Evolutionary conservation across 2,797 vertebrate genomes (phyloP), one percentile per base, ranked within the genome.

Genomic region (Sarcophilus harrisii): DNA sequence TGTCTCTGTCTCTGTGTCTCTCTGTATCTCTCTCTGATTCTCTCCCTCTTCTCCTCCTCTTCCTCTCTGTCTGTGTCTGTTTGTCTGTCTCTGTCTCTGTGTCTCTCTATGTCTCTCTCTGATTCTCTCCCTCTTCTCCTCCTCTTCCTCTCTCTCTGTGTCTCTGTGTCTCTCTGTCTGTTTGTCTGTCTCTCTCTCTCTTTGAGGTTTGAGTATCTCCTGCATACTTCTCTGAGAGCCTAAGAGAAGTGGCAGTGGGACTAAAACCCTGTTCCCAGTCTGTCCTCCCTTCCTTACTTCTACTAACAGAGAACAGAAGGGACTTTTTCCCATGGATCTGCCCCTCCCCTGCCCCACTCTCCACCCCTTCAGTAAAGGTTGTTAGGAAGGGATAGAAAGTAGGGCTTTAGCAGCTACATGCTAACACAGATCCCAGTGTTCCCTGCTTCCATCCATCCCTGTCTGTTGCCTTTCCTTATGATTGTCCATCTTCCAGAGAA

Each of bases 1-100:
- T 52, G 3, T 52, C n/a, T 94, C 93, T 81, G 32, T 90, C n/a
- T 94, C 93, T 81, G 32, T 90, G 93, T 95, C 94, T 91, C n/a
- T 58, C 73, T 81, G 54, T 94, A 90, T 10, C 59, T 12, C 45
- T 52, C n/a, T 60, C 30, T 54, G n/a, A n/a, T 32, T 92, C 29
- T 38, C 66, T 54, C 58, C 49, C 30, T 29, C 29, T 8, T 52
- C 52, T 54, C 8, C 4, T 4, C 5, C 52, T 54, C 52, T 9
- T 54, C 4, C 52, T 54, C 52, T 9, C 9, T 52, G 52, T 52
- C 52, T 54, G 0, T 9, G 4, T 54, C 52, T 54, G 0, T 9
- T 5, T 54, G 0, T 9, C 9, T 54, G 0, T 54, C 1, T 49
- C 49, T 49, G 2, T 49, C 49, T 49, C 49, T 49, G 49, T 6